phyloP scores from a whole-genome alignment of 2,113 vertebrate genomes.

The Rhinopithecus roxellana region DNA sequence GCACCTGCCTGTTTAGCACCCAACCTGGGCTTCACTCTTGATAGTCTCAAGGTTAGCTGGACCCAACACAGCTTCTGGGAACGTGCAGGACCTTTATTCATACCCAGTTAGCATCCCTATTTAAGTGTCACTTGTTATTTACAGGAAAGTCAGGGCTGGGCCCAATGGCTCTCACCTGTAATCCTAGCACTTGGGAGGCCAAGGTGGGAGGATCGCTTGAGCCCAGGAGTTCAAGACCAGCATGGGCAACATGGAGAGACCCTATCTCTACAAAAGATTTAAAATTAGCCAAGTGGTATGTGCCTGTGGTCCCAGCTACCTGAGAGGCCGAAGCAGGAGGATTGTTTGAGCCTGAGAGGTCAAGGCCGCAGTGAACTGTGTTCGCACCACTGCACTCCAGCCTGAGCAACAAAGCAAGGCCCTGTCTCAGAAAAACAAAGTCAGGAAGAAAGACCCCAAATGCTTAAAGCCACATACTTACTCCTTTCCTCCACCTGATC shows the following conservation, averaged over 20 bases:
- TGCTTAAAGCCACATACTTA: neutral
- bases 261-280: neutral
- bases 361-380: neutral
- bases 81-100: neutral
- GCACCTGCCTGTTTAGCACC: neutral
- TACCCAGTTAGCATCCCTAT: neutral
- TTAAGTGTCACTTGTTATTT: neutral
- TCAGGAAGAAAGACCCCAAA: conserved; percentile 30
- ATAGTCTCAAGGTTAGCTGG: neutral
- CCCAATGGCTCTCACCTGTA: neutral
- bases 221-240: neutral
- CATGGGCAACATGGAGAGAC: neutral
- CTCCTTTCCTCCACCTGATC: neutral
- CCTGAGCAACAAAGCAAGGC: neutral
- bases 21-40: neutral
- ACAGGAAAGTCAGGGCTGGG: neutral
- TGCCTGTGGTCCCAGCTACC: neutral
- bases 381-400: neutral
- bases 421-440: neutral
- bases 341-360: neutral
- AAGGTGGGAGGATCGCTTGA: neutral
- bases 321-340: neutral
- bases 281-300: neutral
- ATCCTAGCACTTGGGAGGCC: neutral
- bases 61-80: neutral